A percentile compares a stretch with the other conserved stretches of the same genome.
These are phyloP conservation scores for Lampropteryx suffumata DNA, from an alignment of 2,888 invertebrate species.

Conservation along the genomic window DNA sequence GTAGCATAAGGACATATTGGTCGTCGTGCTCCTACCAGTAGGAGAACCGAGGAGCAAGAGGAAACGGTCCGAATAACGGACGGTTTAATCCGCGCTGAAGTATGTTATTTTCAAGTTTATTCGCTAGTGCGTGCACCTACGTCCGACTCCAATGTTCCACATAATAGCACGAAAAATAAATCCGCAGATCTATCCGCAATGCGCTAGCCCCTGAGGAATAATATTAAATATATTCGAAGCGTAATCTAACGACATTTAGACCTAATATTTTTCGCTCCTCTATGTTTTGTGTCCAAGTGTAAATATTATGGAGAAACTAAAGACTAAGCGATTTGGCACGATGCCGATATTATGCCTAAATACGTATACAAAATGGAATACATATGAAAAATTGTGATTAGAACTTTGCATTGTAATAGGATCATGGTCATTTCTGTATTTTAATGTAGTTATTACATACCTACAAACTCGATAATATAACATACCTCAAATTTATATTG, in stretches of 20 bases:
- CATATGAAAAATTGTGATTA: constrained; percentile 81
- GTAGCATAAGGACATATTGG: no score
- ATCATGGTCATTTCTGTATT: constrained; percentile 79
- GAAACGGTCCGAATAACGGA: no score
- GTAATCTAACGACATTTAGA: constrained; percentile 1
- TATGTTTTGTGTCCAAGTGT: constrained; percentile 51
- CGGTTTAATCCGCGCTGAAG: no score
- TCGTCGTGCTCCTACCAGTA: no score
- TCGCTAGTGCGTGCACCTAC: no score
- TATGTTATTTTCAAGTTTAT: no score
- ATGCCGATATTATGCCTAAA: constrained; percentile 77
- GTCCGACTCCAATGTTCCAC: no score
- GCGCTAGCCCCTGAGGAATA: no score
- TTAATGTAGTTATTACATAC: constrained; percentile 81
- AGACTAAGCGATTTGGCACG: constrained; percentile 73
- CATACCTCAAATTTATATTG: constrained; percentile 74
- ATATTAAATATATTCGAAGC: no score
- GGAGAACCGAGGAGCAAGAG: no score
- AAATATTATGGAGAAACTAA: constrained; percentile 74
- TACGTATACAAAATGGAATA: constrained; percentile 77
- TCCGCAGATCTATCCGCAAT: no score
- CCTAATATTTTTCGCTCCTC: constrained; percentile 21
- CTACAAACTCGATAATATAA: constrained; percentile 83
- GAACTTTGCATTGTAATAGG: constrained; percentile 69
- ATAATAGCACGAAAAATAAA: no score